Conservation (phyloP, 1,140 invertebrate genomes). For the Drosophila navojoa region DNA sequence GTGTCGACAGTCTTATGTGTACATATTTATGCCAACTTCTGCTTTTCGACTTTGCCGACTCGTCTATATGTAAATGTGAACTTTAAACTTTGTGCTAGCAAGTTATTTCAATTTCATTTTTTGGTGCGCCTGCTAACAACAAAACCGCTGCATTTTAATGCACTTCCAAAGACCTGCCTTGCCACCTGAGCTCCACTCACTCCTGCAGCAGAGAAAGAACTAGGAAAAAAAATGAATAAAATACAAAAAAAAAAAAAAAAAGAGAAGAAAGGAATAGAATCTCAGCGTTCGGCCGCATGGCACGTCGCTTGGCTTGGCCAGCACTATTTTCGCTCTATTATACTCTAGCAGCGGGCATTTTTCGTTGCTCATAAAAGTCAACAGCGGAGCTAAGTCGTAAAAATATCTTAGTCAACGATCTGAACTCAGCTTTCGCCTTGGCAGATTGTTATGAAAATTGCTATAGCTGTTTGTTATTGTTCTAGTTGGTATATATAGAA, state of each 20-base stretch:
- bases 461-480: neutral
- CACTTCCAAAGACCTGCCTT: constrained; percentile 32
- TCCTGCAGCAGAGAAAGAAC: neutral
- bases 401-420: neutral
- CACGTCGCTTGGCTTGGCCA: constrained; percentile 41
- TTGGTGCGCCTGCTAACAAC: constrained; percentile 39
- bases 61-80: constrained; percentile 58
- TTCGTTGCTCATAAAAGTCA: neutral
- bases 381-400: neutral
- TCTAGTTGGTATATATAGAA: neutral
- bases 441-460: neutral
- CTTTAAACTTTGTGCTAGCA: constrained; percentile 43
- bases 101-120: constrained; percentile 58
- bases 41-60: constrained; percentile 10
- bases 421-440: neutral
- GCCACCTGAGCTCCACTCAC: constrained; percentile 29
- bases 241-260: constrained; percentile 18
- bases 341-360: constrained; percentile 6
- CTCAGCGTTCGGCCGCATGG: constrained; percentile 47
- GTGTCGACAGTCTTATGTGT: neutral
- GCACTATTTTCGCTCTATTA: constrained; percentile 26
- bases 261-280: constrained; percentile 17
- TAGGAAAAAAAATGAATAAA: constrained; percentile 7
- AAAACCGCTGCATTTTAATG: constrained; percentile 61
- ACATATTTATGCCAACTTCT: neutral